A percentile compares a stretch with the other conserved stretches of the same genome.
These are phyloP conservation scores for Cryptocephalus moraei DNA, from an alignment of 2,888 invertebrate species.

Conservation along the genomic window DNA sequence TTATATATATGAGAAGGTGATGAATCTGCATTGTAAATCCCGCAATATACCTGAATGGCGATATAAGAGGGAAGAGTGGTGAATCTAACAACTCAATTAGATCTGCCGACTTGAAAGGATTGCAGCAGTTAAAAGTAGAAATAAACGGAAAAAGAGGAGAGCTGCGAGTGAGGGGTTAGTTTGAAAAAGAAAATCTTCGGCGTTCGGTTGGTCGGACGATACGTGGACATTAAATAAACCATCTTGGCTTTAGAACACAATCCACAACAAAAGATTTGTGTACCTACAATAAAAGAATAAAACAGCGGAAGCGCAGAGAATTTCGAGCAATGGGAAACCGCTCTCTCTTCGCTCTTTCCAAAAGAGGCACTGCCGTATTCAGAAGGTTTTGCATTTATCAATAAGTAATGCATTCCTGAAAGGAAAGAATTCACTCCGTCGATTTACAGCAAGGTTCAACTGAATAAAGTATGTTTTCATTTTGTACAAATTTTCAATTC, in stretches of 20 bases:
- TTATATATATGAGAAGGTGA: no score
- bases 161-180: no score
- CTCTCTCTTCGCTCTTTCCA: conserved; percentile 2
- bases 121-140: no score
- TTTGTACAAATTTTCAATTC: conserved; percentile 18
- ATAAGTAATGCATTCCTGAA: conserved; percentile 21
- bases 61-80: no score
- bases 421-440: conserved; percentile 18
- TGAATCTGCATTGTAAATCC: no score
- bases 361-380: conserved; percentile 13
- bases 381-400: conserved; percentile 20
- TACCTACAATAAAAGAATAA: conserved; percentile 3
- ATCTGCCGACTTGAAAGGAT: no score
- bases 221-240: no score
- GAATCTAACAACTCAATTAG: no score
- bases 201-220: no score
- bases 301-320: conserved; percentile 4
- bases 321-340: conserved; percentile 5
- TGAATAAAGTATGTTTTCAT: conserved; percentile 27
- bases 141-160: no score
- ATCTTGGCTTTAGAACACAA: conserved; percentile 1
- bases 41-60: no score
- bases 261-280: conserved; percentile 5
- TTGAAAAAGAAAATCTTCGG: no score
- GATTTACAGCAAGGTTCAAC: conserved; percentile 18